phyloP scores from a whole-genome alignment of 2,797 vertebrate genomes.

The Cyprinella venusta region DNA sequence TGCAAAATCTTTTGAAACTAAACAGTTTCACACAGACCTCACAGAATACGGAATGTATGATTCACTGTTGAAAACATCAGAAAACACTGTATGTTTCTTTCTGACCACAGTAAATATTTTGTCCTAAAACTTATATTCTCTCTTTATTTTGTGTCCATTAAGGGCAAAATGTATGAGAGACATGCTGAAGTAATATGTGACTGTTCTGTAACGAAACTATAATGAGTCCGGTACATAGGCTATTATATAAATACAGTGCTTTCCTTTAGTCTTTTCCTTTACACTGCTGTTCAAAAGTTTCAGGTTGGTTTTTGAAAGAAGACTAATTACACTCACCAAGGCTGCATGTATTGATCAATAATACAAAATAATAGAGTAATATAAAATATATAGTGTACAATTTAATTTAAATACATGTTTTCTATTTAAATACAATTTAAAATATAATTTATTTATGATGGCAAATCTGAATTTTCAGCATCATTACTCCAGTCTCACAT shows the following conservation, averaged over 20 bases:
- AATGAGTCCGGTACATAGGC: neutral
- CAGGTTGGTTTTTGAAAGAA: neutral
- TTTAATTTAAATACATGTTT: neutral
- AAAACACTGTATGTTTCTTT: slow-evolving; percentile 25
- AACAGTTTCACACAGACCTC: slow-evolving; percentile 17
- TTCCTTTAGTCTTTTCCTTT: neutral
- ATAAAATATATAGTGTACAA: neutral
- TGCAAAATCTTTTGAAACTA: slow-evolving; percentile 25
- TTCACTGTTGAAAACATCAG: slow-evolving; percentile 25
- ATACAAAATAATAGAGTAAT: neutral
- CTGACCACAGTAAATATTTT: slow-evolving; percentile 11
- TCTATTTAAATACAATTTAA: no score
- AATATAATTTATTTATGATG: neutral
- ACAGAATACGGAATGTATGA: slow-evolving; percentile 15
- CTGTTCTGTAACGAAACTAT: neutral
- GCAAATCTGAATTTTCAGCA: neutral
- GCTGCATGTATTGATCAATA: neutral
- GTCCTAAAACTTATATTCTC: slow-evolving; percentile 7
- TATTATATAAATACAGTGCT: neutral
- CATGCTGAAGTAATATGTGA: slow-evolving; percentile 20
- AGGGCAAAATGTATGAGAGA: neutral
- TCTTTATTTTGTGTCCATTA: neutral
- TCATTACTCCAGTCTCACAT: neutral
- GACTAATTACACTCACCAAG: neutral
- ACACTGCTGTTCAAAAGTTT: neutral